Conservation (phyloP, 2,113 vertebrate genomes). For the Castor canadensis region DNA sequence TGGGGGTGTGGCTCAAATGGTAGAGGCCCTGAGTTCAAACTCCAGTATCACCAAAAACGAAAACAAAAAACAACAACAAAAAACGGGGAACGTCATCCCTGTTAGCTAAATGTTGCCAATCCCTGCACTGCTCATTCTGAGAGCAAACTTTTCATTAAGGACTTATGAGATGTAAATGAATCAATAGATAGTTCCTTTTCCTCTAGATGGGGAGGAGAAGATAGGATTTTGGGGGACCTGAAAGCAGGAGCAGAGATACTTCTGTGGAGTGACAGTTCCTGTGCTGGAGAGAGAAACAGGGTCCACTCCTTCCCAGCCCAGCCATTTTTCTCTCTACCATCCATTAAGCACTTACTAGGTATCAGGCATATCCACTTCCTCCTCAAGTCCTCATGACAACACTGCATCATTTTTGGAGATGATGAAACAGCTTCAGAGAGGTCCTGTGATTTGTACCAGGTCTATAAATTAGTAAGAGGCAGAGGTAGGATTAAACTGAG, state of each 20-base stretch:
- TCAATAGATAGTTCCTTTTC: background rate
- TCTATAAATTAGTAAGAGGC: background rate
- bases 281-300: background rate
- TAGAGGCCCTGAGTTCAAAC: no score
- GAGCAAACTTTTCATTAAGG: background rate
- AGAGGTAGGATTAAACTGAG: background rate
- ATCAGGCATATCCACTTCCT: background rate
- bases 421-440: background rate
- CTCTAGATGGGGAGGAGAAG: background rate
- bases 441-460: background rate
- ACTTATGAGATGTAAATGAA: background rate
- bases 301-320: background rate
- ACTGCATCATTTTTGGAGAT: background rate
- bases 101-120: background rate
- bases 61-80: no score
- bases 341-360: background rate
- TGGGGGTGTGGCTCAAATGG: no score
- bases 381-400: background rate
- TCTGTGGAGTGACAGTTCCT: background rate
- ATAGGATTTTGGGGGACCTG: background rate
- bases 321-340: background rate
- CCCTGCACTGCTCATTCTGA: background rate
- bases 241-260: background rate
- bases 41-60: no score
- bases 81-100: background rate